Evolutionary conservation across 2,888 invertebrate genomes (phyloP), one percentile per base, ranked within the genome.

Genomic region (Epirrhoe tristata): DNA sequence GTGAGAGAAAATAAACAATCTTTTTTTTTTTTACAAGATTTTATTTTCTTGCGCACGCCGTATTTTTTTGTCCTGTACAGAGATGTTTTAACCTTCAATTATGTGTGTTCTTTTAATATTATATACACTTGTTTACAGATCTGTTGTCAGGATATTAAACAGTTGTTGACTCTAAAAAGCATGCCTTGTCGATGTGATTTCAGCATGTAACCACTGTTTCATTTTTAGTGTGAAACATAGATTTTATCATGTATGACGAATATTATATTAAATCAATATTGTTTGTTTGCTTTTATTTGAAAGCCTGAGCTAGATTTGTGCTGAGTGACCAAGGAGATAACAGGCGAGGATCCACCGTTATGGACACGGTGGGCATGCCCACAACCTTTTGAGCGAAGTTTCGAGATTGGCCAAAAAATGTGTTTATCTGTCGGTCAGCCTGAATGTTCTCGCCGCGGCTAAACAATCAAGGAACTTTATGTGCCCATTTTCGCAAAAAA

Each of bases 161-260:
- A 55, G 51, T 53, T 1, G 48, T 46, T 63, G 46, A 60, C 46
- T 62, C 10, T 56, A 43, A 56, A 66, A 52, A 56, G 57, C 59
- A 59, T 59, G 67, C 64, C 67, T 68, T 64, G 50, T 58, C 60
- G 12, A 46, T 64, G 67, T 68, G 64, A 64, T 64, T 53, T 59
- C 63, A 67, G 48, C 43, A 58, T 64, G 57, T 51, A 60, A 56
- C 58, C 43, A 39, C 32, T 46, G 59, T 67, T 64, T 61, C 43
- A 57, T 63, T 53, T 61, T 36, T 6, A 58, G 36, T 57, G 50
- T 64, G 64, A 61, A 46, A 61, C 43, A 39, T 63, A 63, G 59
- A 70, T 68, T 63, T 68, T 70, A 69, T 63, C 63, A 72, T 66
- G 66, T 63, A 58, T 70, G 71, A 69, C 69, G 53, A 63, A 69